phyloP scores from a whole-genome alignment of 2,797 vertebrate genomes.

The Manis javanica region DNA sequence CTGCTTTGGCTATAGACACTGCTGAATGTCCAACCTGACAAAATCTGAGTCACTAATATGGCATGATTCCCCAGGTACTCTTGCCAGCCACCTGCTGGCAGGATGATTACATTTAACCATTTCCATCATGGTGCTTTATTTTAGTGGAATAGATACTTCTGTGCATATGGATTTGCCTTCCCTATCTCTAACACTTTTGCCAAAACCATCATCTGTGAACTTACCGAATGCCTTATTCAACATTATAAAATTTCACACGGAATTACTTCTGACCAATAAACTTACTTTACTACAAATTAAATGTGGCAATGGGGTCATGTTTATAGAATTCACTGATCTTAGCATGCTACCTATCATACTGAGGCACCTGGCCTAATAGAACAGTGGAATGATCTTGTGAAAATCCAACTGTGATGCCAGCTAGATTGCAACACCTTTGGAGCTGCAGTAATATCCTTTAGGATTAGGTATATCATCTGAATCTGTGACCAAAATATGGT shows the following conservation, averaged over 20 bases:
- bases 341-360: not conserved
- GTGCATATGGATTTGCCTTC: not conserved
- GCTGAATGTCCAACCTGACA: not conserved
- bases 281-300: not conserved
- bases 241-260: not conserved
- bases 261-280: not conserved
- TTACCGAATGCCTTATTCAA: not conserved
- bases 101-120: not conserved
- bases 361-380: not conserved
- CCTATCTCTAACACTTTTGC: not conserved
- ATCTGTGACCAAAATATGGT: not conserved
- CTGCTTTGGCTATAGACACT: not conserved
- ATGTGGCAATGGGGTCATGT: not conserved
- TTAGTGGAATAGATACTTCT: not conserved
- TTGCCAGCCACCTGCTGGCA: not conserved
- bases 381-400: not conserved
- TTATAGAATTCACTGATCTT: not conserved
- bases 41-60: not conserved
- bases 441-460: not conserved
- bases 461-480: not conserved
- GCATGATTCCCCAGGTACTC: not conserved
- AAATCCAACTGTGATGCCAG: not conserved
- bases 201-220: not conserved
- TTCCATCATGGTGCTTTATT: not conserved
- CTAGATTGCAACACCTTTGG: not conserved